A percentile compares a stretch with the other conserved stretches of the same genome.
Conservation (phyloP, 1,140 invertebrate genomes). For the Chrysoperla carnea region DNA sequence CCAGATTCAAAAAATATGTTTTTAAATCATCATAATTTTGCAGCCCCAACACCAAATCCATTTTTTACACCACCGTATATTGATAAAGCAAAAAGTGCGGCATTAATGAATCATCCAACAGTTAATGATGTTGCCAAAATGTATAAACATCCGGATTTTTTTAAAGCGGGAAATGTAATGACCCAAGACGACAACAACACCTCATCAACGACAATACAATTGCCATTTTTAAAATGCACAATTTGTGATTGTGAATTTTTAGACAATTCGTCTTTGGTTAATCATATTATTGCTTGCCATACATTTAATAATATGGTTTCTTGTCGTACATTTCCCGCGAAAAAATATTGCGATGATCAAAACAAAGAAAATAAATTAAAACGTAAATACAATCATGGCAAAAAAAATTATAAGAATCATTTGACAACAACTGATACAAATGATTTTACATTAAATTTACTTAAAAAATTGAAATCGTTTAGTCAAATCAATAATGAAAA, state of each 20-base stretch:
- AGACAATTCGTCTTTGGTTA: constrained; percentile 27
- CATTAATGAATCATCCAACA: not conserved
- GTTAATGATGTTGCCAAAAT: not conserved
- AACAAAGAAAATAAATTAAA: constrained; percentile 8
- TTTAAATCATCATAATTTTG: constrained; percentile 82
- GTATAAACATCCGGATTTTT: constrained; percentile 22
- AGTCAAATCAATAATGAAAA: too few relatives aligned
- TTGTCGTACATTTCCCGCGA: constrained; percentile 20
- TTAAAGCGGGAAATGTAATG: constrained; percentile 27
- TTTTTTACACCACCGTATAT: not conserved
- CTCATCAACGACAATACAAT: constrained; percentile 21
- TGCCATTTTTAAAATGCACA: constrained; percentile 25
- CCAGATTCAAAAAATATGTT: constrained; percentile 76
- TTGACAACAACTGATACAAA: constrained; percentile 1
- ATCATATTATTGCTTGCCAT: constrained; percentile 24
- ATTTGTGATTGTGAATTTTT: constrained; percentile 31
- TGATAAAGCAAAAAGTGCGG: not conserved
- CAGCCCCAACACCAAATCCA: constrained; percentile 70
- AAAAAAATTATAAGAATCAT: not conserved
- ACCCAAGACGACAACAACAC: constrained; percentile 24
- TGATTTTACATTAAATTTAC: not conserved
- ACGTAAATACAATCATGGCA: not conserved
- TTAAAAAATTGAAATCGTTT: too few relatives aligned
- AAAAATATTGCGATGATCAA: constrained; percentile 12
- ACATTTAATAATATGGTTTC: constrained; percentile 13